These are phyloP conservation scores for Heloderma charlesbogerti DNA, from an alignment of 2,113 vertebrate genomes.

Conservation along the genomic window DNA sequence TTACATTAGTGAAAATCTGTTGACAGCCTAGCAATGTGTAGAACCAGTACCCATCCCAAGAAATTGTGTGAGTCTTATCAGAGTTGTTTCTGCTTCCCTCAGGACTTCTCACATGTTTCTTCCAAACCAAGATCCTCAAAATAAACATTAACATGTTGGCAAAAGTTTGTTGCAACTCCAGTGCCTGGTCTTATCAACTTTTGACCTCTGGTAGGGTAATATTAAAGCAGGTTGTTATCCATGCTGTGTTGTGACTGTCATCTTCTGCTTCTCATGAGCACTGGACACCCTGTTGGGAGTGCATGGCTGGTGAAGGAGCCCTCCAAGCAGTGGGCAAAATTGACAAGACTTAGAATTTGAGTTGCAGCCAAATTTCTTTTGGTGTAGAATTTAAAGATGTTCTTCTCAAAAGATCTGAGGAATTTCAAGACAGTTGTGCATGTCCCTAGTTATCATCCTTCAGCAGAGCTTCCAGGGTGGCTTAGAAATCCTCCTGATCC, in stretches of 20 bases:
- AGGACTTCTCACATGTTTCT: not conserved
- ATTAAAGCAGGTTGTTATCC: not conserved
- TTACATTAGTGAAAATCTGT: not conserved
- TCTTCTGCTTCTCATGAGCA: not conserved
- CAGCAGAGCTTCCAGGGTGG: not conserved
- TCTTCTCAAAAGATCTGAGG: not conserved
- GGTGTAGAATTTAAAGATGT: not conserved
- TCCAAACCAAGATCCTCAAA: not conserved
- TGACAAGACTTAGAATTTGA: not conserved
- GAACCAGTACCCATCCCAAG: not conserved
- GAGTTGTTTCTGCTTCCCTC: not conserved
- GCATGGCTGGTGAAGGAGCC: not conserved
- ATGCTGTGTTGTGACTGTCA: not conserved
- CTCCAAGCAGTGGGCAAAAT: not conserved
- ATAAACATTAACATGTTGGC: not conserved
- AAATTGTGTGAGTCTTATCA: not conserved
- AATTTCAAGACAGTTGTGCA: not conserved
- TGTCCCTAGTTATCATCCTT: not conserved
- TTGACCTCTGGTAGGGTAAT: not conserved
- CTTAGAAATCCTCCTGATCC: not conserved
- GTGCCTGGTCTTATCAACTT: not conserved
- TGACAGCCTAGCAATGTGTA: not conserved
- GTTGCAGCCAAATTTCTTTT: not conserved
- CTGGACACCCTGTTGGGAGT: not conserved
- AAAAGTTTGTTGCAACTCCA: too few relatives aligned